These are phyloP conservation scores for Lottia gigantea DNA, from an alignment of 2,888 invertebrate genomes.

Conservation along the genomic window DNA sequence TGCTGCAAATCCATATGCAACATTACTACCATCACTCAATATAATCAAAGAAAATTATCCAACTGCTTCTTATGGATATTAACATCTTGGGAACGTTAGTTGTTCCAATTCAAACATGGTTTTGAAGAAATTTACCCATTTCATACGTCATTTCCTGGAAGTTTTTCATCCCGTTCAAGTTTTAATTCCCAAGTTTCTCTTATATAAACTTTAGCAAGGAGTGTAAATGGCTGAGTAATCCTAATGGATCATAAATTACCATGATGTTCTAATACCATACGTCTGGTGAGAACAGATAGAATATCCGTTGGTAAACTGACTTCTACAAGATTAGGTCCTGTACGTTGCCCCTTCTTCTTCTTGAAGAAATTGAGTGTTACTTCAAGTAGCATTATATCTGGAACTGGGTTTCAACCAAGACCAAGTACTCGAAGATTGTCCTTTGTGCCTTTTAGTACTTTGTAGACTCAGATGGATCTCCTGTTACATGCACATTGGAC, in stretches of 20 bases:
- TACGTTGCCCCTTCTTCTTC: conserved; percentile 8
- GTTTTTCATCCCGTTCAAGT: conserved; percentile 19
- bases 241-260: conserved; percentile 14
- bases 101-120: conserved; percentile 16
- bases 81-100: neutral
- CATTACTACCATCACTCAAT: conserved; percentile 9
- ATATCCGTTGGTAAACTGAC: neutral
- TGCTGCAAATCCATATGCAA: conserved; percentile 18
- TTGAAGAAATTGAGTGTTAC: conserved; percentile 14
- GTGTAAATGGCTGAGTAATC: neutral
- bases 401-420: neutral
- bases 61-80: neutral
- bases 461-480: too few relatives aligned
- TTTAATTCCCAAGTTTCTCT: conserved; percentile 16
- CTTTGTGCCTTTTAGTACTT: neutral
- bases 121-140: conserved; percentile 15
- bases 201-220: conserved; percentile 15
- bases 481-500: too few relatives aligned
- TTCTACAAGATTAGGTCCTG: neutral
- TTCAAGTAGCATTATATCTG: conserved; percentile 11
- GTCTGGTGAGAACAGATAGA: neutral
- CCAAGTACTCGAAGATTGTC: conserved; percentile 5
- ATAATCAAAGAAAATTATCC: conserved; percentile 14
- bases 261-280: conserved; percentile 7
- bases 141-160: conserved; percentile 2